Evolutionary conservation across 1,140 invertebrate species (phyloP).

Genomic region (Cotesia glomerata): DNA sequence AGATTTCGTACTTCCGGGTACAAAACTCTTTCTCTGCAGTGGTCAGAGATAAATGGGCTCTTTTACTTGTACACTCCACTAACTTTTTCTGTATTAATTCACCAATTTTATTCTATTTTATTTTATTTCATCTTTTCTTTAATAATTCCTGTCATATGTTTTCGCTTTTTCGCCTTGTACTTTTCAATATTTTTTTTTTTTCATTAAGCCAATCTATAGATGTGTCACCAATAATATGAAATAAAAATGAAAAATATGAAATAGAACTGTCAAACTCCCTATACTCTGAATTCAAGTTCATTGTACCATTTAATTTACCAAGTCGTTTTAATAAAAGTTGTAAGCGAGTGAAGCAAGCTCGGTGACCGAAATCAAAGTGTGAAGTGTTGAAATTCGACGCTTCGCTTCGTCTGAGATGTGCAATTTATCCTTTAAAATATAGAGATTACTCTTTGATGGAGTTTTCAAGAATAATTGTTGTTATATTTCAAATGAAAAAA

Average conservation of each 20-base stretch:
- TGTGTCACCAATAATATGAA: no score
- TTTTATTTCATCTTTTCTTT: conserved; percentile 28
- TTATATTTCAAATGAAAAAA: neutral
- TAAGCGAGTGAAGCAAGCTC: no score
- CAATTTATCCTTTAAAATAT: no score
- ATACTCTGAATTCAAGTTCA: no score
- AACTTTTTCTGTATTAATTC: conserved; percentile 6
- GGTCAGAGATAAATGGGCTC: conserved; percentile 49
- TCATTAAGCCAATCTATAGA: neutral
- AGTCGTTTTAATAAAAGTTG: no score
- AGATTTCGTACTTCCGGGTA: conserved; percentile 42
- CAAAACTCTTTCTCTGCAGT: conserved; percentile 34
- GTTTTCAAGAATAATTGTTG: neutral
- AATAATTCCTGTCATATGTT: conserved; percentile 15
- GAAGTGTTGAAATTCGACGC: no score
- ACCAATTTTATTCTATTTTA: conserved; percentile 23
- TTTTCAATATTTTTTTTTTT: neutral
- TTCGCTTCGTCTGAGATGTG: no score
- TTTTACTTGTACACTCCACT: conserved; percentile 2
- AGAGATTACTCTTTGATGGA: neutral
- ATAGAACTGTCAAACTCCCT: no score
- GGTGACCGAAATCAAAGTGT: no score
- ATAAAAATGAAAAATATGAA: no score
- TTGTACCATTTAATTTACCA: no score
- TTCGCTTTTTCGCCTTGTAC: no score